Evolutionary conservation across 2,888 invertebrate genomes (phyloP).

Genomic region (Lordiphosa andalusiaca): DNA sequence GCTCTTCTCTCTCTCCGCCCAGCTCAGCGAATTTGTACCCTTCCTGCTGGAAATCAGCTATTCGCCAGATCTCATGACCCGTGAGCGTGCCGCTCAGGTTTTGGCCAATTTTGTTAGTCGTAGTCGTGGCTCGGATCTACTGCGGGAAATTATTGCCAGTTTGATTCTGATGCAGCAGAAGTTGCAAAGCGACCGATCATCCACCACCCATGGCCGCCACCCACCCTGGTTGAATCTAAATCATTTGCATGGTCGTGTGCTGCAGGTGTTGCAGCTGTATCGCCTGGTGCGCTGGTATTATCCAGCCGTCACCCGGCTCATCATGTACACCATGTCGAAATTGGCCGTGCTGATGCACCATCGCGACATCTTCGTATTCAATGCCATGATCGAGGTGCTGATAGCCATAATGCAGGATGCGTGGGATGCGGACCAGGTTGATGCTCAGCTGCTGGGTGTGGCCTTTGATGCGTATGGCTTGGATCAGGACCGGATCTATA

Average conservation of each 20-base stretch:
- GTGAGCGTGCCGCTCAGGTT: conserved; percentile 84
- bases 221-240: conserved; percentile 35
- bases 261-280: conserved; percentile 45
- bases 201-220: too few species aligned
- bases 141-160: conserved; percentile 6
- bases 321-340: conserved; percentile 16
- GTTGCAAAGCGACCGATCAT: background rate
- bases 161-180: conserved; percentile 4
- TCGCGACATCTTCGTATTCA: conserved; percentile 46
- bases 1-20: too few species aligned
- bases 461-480: conserved; percentile 12
- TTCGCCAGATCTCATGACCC: conserved; percentile 63
- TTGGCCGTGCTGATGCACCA: background rate
- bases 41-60: conserved; percentile 39
- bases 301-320: background rate
- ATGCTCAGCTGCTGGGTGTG: background rate
- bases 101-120: conserved; percentile 74
- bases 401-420: conserved; percentile 27
- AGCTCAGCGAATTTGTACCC: conserved; percentile 47
- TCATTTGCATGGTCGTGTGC: conserved; percentile 67
- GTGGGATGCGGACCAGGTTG: background rate
- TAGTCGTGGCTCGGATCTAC: conserved; percentile 9
- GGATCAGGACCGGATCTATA: conserved; percentile 12
- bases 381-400: conserved; percentile 29
- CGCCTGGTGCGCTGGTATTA: conserved; percentile 19